A percentile compares a stretch with the other conserved stretches of the same genome.
Evolutionary conservation across 2,888 invertebrate genomes (phyloP).

Genomic region (Mythimna pallens): DNA sequence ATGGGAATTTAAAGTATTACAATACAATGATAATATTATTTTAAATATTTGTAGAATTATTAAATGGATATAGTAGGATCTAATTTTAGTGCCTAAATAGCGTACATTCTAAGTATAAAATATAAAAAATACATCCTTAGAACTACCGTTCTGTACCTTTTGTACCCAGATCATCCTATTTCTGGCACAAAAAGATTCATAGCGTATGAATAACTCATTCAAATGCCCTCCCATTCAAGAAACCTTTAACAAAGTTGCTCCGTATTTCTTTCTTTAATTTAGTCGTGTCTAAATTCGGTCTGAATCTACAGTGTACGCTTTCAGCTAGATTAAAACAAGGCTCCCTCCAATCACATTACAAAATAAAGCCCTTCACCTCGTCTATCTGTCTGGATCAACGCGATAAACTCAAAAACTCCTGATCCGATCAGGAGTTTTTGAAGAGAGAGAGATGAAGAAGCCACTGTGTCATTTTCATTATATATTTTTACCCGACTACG

Average conservation of each 20-base stretch:
- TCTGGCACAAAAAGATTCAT: constrained; percentile 18
- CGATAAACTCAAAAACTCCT: no score
- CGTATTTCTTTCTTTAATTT: constrained; percentile 50
- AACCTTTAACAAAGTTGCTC: constrained; percentile 30
- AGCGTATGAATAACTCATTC: constrained; percentile 23
- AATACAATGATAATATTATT: no score
- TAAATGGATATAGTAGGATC: no score
- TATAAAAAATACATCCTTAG: background rate
- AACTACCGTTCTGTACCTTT: background rate
- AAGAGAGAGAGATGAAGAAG: no score
- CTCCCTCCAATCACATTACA: constrained; percentile 16
- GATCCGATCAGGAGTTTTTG: no score
- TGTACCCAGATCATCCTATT: constrained; percentile 27
- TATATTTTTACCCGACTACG: no score
- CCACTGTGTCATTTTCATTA: no score
- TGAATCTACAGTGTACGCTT: constrained; percentile 39
- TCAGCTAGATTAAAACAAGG: constrained; percentile 62
- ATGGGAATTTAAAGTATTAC: no score
- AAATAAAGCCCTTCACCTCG: background rate
- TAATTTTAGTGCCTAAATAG: background rate
- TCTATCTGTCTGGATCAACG: background rate
- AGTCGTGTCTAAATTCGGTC: constrained; percentile 57
- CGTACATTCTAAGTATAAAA: background rate
- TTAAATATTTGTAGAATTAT: no score
- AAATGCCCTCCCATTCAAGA: constrained; percentile 31